Evolutionary conservation across 2,113 vertebrate genomes (phyloP), one percentile per base, ranked within the genome.

Genomic region (Acanthisitta chloris): DNA sequence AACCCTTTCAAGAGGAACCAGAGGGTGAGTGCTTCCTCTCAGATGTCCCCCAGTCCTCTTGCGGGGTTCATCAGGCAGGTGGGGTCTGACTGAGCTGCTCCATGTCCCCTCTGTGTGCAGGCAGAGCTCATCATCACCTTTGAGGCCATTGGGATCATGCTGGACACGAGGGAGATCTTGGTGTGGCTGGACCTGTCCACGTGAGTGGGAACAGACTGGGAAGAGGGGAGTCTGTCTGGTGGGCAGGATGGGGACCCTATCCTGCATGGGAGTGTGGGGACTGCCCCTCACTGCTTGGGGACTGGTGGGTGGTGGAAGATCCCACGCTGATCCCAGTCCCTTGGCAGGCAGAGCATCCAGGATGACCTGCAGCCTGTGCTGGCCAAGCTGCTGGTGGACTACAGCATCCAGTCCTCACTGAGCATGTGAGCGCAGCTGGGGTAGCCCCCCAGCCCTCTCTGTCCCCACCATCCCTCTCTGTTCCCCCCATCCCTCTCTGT

Each of bases 1-100:
- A 99, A 99, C 94, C 99, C 99, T 25, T 98, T 99, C 48, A 98
- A 98, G 97, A 98, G 96, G 95, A 98, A 98, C 45, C 97, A 98
- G 72, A 96, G 86, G 98, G 99, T 99, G 90, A 97, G 97, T 10
- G 28, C 10, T 13, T 1, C 3, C 31, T 18, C 12, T 15, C 5
- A 1, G 5, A 6, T 9, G 2, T 19, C 14, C 36, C 34, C n/a
- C 16, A 6, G 51, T 42, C 14, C 3, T 8, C 33, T 1, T 1
- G 10, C 46, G 73, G n/a, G 59, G 12, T 21, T 7, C 54, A 2
- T 51, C 16, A 2, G 49, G 36, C 3, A 3, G 34, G 14, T 1
- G 2, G 40, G 24, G 14, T 5, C 71, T 0, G 0, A 16, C 65
- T 5, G 8, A 81, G 51, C 49, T 10, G 38, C 38, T 33, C 26